These are phyloP conservation scores for Mellivora capensis DNA, from an alignment of 2,113 vertebrate species.

Conservation along the genomic window DNA sequence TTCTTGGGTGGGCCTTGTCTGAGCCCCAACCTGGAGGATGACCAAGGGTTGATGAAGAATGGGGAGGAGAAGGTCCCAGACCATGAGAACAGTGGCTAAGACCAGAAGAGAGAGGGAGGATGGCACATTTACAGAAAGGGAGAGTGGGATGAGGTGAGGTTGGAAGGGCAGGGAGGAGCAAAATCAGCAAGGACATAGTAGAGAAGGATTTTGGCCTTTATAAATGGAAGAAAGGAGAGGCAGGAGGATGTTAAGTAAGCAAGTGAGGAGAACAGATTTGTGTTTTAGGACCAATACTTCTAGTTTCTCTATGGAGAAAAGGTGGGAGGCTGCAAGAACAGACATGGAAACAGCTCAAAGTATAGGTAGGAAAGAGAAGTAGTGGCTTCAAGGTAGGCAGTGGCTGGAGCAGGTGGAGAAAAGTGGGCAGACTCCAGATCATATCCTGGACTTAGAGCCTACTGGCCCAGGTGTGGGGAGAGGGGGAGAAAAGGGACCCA, in stretches of 20 bases:
- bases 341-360: rapidly evolving
- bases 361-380: neutral
- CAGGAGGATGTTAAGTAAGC: too few relatives aligned
- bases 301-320: neutral
- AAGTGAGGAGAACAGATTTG: neutral
- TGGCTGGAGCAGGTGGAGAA: neutral
- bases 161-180: neutral
- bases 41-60: neutral
- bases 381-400: neutral
- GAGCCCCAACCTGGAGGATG: neutral
- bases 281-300: neutral
- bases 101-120: neutral
- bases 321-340: neutral
- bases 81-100: neutral
- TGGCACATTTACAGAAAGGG: neutral
- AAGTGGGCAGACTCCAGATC: neutral
- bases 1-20: neutral
- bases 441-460: neutral
- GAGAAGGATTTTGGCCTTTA: neutral
- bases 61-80: neutral
- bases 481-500: neutral
- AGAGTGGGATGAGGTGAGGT: neutral
- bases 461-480: neutral
- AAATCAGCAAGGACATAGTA: neutral
- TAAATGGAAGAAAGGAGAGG: neutral